Conservation (phyloP, 2,888 invertebrate genomes). For the Drosophila setosimentum region DNA sequence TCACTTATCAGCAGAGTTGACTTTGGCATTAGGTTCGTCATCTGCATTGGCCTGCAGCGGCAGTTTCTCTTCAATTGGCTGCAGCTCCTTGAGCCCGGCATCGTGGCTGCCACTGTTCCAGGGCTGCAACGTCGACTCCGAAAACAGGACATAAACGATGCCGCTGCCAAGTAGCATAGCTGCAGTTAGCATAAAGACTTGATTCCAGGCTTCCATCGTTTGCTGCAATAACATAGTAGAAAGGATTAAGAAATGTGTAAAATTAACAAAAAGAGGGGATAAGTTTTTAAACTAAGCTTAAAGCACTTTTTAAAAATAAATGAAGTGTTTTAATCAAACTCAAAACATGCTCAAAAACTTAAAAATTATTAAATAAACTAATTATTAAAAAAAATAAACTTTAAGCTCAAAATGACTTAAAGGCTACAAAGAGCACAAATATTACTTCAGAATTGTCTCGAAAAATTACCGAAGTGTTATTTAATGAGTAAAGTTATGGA, state of each 20-base stretch:
- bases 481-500: neutral
- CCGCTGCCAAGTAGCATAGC: conserved; percentile 86
- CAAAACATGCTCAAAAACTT: too few relatives aligned
- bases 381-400: too few relatives aligned
- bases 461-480: too few relatives aligned
- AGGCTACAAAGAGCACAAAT: too few relatives aligned
- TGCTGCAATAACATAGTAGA: conserved; percentile 84
- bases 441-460: too few relatives aligned
- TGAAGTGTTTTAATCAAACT: too few relatives aligned
- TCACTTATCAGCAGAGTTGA: conserved; percentile 42
- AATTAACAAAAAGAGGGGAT: neutral
- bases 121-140: conserved; percentile 87
- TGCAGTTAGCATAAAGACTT: conserved; percentile 87
- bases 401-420: too few relatives aligned
- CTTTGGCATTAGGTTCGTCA: conserved; percentile 18
- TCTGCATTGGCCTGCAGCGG: conserved; percentile 39
- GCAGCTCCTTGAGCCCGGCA: conserved; percentile 77
- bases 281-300: neutral
- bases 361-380: neutral
- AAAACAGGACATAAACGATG: conserved; percentile 86
- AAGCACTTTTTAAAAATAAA: too few relatives aligned
- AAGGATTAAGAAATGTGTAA: neutral
- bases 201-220: conserved; percentile 88
- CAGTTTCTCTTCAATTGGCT: conserved; percentile 60
- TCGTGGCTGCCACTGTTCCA: conserved; percentile 86